A percentile compares a stretch with the other conserved stretches of the same genome.
phyloP scores from a whole-genome alignment of 2,113 vertebrate species.

The Drymodes brunneopygia region DNA sequence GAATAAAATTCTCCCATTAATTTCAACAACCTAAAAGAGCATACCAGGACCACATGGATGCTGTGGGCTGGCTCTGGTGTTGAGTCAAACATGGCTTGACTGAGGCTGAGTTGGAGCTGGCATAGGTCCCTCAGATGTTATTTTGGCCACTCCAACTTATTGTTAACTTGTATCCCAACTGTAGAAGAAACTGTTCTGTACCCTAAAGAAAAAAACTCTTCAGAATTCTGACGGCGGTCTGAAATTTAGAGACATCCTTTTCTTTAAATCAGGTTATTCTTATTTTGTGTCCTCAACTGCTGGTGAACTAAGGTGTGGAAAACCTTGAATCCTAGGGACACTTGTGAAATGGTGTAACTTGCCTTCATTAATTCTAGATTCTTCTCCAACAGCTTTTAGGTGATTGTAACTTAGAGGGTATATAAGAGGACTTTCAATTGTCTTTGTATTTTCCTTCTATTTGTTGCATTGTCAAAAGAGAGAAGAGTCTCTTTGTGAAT shows the following conservation, averaged over 20 bases:
- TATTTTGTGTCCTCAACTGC: not conserved
- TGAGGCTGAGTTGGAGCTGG: not conserved
- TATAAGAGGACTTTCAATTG: not conserved
- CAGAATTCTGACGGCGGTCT: not conserved
- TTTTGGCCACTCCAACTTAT: not conserved
- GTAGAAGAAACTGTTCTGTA: not conserved
- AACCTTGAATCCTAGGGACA: not conserved
- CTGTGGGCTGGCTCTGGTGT: not conserved
- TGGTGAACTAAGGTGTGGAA: not conserved
- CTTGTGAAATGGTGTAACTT: not conserved
- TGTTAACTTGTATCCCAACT: not conserved
- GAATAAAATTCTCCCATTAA: not conserved
- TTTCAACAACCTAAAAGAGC: not conserved
- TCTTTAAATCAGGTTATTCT: not conserved
- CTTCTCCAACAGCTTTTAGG: not conserved
- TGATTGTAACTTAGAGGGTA: not conserved
- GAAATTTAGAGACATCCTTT: not conserved
- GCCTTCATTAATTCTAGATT: not conserved
- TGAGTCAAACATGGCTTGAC: not conserved
- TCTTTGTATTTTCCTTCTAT: not conserved
- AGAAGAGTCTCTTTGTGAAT: not conserved
- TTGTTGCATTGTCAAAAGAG: not conserved
- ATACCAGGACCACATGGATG: not conserved
- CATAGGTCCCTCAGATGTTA: not conserved
- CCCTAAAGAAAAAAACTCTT: not conserved